These are phyloP conservation scores for Arrhopalites spinosus DNA, from an alignment of 2,888 invertebrate genomes.

Conservation along the genomic window DNA sequence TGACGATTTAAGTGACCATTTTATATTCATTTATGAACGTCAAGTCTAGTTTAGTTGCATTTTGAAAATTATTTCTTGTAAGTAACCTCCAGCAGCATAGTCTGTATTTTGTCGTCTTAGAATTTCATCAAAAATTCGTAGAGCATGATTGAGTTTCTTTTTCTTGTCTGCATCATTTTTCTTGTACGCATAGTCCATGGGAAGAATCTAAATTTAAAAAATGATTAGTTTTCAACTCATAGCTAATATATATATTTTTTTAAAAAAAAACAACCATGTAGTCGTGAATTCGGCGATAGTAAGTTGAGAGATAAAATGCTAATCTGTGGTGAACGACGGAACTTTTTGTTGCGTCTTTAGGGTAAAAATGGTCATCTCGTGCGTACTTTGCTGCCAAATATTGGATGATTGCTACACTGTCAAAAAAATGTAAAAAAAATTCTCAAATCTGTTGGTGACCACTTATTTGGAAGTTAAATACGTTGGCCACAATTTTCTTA, in stretches of 20 bases:
- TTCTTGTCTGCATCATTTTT: conserved; percentile 68
- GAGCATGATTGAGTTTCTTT: conserved; percentile 71
- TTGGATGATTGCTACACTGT: conserved; percentile 67
- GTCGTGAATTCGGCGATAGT: conserved; percentile 72
- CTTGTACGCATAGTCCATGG: conserved; percentile 69
- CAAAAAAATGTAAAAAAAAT: conserved; percentile 58
- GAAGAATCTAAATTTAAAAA: conserved; percentile 42
- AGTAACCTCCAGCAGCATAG: conserved; percentile 68
- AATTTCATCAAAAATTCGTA: conserved; percentile 72
- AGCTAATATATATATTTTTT: neutral
- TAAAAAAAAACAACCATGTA: conserved; percentile 64
- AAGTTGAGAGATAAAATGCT: conserved; percentile 77
- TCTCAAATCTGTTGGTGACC: neutral
- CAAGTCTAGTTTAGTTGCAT: neutral
- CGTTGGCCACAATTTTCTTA: no score
- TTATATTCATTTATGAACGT: neutral
- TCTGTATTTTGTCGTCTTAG: conserved; percentile 66
- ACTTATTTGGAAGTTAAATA: neutral
- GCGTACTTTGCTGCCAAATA: conserved; percentile 78
- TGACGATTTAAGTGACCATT: neutral
- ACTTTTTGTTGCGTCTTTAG: conserved; percentile 67
- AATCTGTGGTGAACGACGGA: conserved; percentile 78
- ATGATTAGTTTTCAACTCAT: neutral
- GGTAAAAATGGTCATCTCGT: conserved; percentile 70
- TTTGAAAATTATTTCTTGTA: neutral